Conservation (phyloP, 2,888 invertebrate genomes). For the Apoderus coryli region DNA sequence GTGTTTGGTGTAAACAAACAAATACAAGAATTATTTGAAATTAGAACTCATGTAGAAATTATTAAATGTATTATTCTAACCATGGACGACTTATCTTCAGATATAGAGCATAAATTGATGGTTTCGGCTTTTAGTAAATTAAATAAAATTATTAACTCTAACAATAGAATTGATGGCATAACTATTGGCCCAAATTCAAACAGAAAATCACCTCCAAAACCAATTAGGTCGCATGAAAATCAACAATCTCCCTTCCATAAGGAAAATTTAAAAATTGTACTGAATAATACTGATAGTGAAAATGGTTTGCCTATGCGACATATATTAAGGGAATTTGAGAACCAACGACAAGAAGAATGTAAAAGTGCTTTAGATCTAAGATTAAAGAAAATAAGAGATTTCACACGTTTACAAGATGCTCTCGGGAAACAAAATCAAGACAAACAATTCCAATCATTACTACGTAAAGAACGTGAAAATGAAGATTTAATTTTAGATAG, state of each 20-base stretch:
- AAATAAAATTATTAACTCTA: too few relatives aligned
- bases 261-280: too few relatives aligned
- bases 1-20: too few relatives aligned
- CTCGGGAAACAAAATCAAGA: constrained; percentile 24
- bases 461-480: constrained; percentile 33
- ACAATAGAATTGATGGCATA: constrained; percentile 32
- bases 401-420: constrained; percentile 23
- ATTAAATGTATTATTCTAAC: too few relatives aligned
- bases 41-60: too few relatives aligned
- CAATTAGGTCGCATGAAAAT: background rate
- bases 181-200: constrained; percentile 37
- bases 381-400: constrained; percentile 27
- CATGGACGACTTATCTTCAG: too few relatives aligned
- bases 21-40: too few relatives aligned
- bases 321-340: constrained; percentile 22
- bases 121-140: too few relatives aligned
- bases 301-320: constrained; percentile 16
- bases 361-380: constrained; percentile 27
- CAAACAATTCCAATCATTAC: constrained; percentile 27
- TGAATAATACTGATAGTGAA: background rate
- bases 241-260: too few relatives aligned
- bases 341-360: constrained; percentile 23
- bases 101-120: too few relatives aligned
- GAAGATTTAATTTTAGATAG: constrained; percentile 35
- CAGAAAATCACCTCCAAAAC: constrained; percentile 4